Evolutionary conservation across 1,140 invertebrate genomes (phyloP).

Genomic region (Dufourea novaeangliae): DNA sequence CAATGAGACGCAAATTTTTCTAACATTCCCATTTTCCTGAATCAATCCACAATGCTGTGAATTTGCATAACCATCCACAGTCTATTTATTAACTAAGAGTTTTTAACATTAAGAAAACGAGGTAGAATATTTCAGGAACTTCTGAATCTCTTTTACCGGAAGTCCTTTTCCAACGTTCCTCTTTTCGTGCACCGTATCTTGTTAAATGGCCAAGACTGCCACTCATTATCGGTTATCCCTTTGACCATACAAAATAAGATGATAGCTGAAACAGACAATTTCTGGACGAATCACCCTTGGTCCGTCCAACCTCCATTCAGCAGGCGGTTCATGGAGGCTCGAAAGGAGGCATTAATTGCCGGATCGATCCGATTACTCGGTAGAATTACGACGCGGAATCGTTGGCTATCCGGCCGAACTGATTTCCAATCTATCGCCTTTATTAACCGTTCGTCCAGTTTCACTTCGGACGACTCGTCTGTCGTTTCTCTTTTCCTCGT

Average conservation of each 20-base stretch:
- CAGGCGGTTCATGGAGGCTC: background rate
- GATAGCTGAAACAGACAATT: background rate
- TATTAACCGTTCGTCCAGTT: background rate
- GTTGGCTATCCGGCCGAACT: background rate
- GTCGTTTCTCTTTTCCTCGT: background rate
- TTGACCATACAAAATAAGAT: slow-evolving; percentile 54
- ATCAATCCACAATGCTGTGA: too few relatives aligned
- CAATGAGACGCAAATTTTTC: too few relatives aligned
- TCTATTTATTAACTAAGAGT: too few relatives aligned
- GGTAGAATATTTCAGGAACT: too few relatives aligned
- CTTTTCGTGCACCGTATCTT: slow-evolving; percentile 36
- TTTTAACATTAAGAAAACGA: too few relatives aligned
- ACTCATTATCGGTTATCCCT: slow-evolving; percentile 50
- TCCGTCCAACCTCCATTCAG: background rate
- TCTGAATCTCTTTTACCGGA: too few relatives aligned
- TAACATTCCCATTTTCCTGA: too few relatives aligned
- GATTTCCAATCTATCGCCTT: slow-evolving; percentile 5
- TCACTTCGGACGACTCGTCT: too few relatives aligned
- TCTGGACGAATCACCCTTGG: background rate
- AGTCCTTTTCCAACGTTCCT: too few relatives aligned
- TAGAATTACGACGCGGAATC: slow-evolving; percentile 15
- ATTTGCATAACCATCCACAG: too few relatives aligned
- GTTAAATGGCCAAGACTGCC: slow-evolving; percentile 38
- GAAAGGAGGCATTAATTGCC: slow-evolving; percentile 24
- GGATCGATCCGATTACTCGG: slow-evolving; percentile 24